Evolutionary conservation across 2,888 invertebrate genomes (phyloP), one percentile per base, ranked within the genome.

Genomic region (Hyposoter dolosus): DNA sequence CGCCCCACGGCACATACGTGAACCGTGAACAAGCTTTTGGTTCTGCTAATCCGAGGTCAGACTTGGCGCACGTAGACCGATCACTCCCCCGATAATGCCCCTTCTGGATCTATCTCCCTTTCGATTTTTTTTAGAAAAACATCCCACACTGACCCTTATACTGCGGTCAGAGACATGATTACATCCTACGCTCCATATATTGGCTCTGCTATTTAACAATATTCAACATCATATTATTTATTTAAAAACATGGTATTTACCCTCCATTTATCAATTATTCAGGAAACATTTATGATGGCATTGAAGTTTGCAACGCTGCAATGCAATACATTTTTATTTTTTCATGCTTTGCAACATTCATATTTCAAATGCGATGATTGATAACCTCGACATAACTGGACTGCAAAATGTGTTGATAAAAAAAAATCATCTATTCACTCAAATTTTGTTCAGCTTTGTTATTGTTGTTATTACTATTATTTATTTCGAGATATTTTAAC

Each of bases 51-150:
- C 75, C 68, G 56, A 75, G 60, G 32, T 47, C 68, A 50, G 82
- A 75, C 68, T 23, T 43, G 50, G 19, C 35, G 47, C 60, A 19
- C 79, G 66, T 68, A 82, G 82, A 82, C 43, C 82, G 82, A 81
- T 81, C 56, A 74, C 74, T 81, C 74, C 81, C 81, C 15, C 82
- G 82, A 82, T 75, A 68, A 75, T 66, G 75, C 17, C 50, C 68
- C 19, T 23, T 43, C 17, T 23, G 23, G 23, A 28, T 45, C 28
- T 28, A n/a, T 35, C 47, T 23, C 43, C 35, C 19, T 28, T 32
- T 65, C 53, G 19, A 60, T 28, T 19, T 66, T 81, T 68, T 17
- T 40, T 10, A 40, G 40, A 40, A 1, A 23, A 66, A 19, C 32
- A 53, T n/a, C 10, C 63, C 15, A 45, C 60, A 28, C 47, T 23